Base-by-base conservation (phyloP, 2,797 vertebrate species). In the Mycteria americana region DNA sequence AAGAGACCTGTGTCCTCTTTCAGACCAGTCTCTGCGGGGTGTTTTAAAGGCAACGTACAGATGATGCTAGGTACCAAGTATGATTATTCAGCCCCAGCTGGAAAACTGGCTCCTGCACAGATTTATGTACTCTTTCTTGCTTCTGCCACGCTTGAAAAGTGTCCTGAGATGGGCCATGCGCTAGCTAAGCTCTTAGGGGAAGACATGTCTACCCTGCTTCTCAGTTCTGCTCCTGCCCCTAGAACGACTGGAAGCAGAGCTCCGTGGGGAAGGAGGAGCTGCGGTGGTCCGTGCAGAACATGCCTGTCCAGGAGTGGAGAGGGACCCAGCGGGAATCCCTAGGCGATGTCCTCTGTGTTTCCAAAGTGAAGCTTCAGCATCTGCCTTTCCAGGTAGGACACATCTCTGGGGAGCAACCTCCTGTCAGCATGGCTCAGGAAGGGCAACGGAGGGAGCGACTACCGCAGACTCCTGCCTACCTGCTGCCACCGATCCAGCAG, bases 321-420 rank as follows among this genome's bases (percentile, higher is more conserved):
- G 98, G 98, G 4, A 99, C 98, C 5, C 98, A 99, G 95, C 93
- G 98, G 19, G 98, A 99, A 81, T 98, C 98, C 54, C 96, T 99
- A 76, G 99, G 99, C 1, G 70, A 98, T 7, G 99, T 99, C 96
- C 93, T 97, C 87, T 99, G 98, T 4, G 98, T 99, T 81, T 99
- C 99, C 3, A 99, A 98, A 98, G 99, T 99, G 86, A 98, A 97
- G 88, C 98, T 99, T 53, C 99, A 99, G 96, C 99, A 99, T 85
- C 97, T 99, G 89, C 99, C 99, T 18, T 99, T 98, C 85, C 98
- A 99, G 99, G 99, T 99, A 96, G 21, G 95, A 89, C 30, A n/a
- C 4, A 5, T 25, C 63, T 35, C 76, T 1, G 13, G 65, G 82
- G 80, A 89, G 48, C 30, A 41, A 2, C 28, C 48, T 62, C 27